A percentile compares a stretch with the other conserved stretches of the same genome.
These are phyloP conservation scores for Aplodontia rufa DNA, from an alignment of 2,113 vertebrate genomes.

Conservation along the genomic window DNA sequence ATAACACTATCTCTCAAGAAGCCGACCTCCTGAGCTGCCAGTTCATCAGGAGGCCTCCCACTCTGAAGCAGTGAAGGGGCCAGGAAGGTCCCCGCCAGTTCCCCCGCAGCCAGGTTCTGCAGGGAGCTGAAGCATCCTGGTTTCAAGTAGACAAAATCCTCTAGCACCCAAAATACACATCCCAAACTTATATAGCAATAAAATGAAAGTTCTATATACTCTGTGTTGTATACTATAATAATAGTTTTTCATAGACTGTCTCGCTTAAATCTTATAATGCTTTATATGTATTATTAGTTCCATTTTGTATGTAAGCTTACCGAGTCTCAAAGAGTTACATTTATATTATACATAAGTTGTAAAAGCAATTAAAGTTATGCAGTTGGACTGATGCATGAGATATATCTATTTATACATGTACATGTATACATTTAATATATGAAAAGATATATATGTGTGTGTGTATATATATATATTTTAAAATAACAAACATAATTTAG, in stretches of 20 bases:
- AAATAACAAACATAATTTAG: background rate
- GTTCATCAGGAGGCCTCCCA: background rate
- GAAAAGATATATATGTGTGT: background rate
- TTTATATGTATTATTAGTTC: background rate
- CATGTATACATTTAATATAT: background rate
- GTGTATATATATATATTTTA: background rate
- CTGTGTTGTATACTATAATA: no score
- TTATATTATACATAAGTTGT: background rate
- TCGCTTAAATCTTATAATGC: background rate
- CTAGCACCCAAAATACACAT: background rate
- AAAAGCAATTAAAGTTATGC: background rate
- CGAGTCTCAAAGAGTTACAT: background rate
- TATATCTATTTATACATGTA: background rate
- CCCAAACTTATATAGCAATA: background rate
- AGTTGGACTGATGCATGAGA: no score
- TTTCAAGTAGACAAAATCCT: background rate
- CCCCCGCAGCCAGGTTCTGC: background rate
- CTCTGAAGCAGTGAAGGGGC: background rate
- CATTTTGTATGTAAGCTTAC: background rate
- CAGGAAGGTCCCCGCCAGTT: rapidly evolving
- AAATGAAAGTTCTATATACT: background rate
- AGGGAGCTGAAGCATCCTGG: background rate
- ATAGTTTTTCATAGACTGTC: background rate
- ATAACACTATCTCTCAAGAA: background rate
- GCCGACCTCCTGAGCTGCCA: background rate